A percentile compares a stretch with the other conserved stretches of the same genome.
Evolutionary conservation across 2,797 vertebrate genomes (phyloP).

Genomic region (Lithobates pipiens): DNA sequence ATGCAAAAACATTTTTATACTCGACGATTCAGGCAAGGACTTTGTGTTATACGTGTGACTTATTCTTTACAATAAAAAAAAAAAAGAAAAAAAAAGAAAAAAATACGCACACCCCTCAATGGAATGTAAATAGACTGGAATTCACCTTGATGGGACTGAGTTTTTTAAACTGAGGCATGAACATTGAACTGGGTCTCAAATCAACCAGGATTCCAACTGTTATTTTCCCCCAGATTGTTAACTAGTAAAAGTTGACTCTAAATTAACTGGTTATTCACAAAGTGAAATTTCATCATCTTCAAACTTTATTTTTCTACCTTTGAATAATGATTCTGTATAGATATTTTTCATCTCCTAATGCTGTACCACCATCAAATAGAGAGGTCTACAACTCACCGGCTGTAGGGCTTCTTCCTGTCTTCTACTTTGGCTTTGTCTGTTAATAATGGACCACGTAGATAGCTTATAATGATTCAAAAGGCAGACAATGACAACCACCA

Average conservation of each 20-base stretch:
- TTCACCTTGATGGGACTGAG: not conserved
- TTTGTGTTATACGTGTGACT: not conserved
- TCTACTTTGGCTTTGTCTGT: slow-evolving; percentile 86
- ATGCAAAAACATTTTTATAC: not conserved
- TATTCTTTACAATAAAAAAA: too few species aligned
- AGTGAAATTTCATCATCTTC: too few species aligned
- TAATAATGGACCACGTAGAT: slow-evolving; percentile 91
- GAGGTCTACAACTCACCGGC: slow-evolving; percentile 77
- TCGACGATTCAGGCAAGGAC: not conserved
- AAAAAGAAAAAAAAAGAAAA: too few species aligned
- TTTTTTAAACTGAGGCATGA: too few species aligned
- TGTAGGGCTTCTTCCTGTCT: slow-evolving; percentile 86
- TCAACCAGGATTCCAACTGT: not conserved
- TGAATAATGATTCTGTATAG: too few species aligned
- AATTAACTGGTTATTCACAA: too few species aligned
- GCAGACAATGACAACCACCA: slow-evolving; percentile 93
- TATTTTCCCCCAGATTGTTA: not conserved
- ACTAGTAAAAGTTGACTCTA: not conserved
- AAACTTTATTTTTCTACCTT: too few species aligned
- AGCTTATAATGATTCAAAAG: slow-evolving; percentile 93
- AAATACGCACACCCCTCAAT: not conserved
- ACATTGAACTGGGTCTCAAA: not conserved
- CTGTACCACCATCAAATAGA: not conserved
- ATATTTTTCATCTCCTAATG: not conserved
- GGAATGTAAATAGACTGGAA: not conserved